Evolutionary conservation across 2,888 invertebrate genomes (phyloP).

Genomic region (Hymenopus coronatus): DNA sequence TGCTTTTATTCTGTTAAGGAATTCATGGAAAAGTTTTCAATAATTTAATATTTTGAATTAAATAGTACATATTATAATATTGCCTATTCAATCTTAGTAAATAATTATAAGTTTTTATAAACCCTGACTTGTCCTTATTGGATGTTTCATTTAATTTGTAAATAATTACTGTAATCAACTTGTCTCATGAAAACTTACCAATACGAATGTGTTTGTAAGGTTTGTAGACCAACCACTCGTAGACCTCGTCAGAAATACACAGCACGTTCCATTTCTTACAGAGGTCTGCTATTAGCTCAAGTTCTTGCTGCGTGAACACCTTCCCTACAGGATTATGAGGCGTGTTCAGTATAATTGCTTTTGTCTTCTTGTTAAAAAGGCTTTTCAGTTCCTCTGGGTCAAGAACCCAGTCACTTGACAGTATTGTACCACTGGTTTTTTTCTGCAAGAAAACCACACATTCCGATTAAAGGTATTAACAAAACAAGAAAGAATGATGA

Average conservation of each 20-base stretch:
- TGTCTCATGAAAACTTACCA: constrained; percentile 61
- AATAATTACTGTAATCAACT: too few relatives aligned
- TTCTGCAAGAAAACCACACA: constrained; percentile 39
- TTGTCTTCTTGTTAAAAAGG: constrained; percentile 84
- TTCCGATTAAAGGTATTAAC: too few relatives aligned
- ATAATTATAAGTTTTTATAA: too few relatives aligned
- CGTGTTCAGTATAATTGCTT: constrained; percentile 93
- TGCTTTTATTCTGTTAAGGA: too few relatives aligned
- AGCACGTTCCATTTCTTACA: constrained; percentile 91
- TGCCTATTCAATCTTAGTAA: too few relatives aligned
- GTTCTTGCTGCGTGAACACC: constrained; percentile 68
- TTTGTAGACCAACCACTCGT: constrained; percentile 93
- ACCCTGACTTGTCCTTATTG: too few relatives aligned
- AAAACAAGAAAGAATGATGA: too few relatives aligned
- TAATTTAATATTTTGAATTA: too few relatives aligned
- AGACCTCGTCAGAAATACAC: constrained; percentile 95
- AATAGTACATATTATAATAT: too few relatives aligned
- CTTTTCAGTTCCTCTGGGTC: constrained; percentile 76
- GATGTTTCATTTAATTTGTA: too few relatives aligned
- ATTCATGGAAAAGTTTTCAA: too few relatives aligned
- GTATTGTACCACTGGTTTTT: constrained; percentile 52
- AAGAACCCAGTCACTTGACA: constrained; percentile 85
- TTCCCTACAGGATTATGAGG: constrained; percentile 98
- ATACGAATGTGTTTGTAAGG: constrained; percentile 84
- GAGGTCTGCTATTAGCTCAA: constrained; percentile 76